A percentile compares a stretch with the other conserved stretches of the same genome.
These are phyloP conservation scores for Calameuta filiformis DNA, from an alignment of 2,888 invertebrate genomes.

Conservation along the genomic window DNA sequence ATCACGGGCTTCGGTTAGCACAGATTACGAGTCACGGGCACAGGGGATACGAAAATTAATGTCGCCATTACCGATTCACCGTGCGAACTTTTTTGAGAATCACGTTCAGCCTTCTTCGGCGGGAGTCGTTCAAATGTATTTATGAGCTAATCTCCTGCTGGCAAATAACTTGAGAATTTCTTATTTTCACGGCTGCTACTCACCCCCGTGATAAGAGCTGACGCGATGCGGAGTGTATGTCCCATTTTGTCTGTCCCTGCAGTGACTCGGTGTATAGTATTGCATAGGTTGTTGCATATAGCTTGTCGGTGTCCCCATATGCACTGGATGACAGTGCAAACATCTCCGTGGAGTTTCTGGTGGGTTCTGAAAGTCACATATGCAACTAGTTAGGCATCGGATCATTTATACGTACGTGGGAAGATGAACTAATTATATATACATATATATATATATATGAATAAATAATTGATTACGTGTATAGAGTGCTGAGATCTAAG, in stretches of 20 bases:
- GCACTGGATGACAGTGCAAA: slow-evolving; percentile 58
- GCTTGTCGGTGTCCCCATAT: slow-evolving; percentile 53
- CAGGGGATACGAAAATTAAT: background rate
- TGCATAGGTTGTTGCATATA: slow-evolving; percentile 51
- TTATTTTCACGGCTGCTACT: slow-evolving; percentile 23
- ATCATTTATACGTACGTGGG: background rate
- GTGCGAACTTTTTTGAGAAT: background rate
- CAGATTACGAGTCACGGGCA: background rate
- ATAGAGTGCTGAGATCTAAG: slow-evolving; percentile 59
- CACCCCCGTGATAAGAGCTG: slow-evolving; percentile 60
- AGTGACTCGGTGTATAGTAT: slow-evolving; percentile 60
- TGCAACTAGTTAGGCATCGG: background rate
- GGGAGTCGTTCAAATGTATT: background rate
- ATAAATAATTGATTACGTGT: slow-evolving; percentile 43
- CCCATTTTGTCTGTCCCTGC: slow-evolving; percentile 52
- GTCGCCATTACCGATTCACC: background rate
- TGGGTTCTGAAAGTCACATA: slow-evolving; percentile 35
- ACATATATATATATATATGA: background rate
- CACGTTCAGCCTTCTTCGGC: background rate
- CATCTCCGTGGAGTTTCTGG: slow-evolving; percentile 56
- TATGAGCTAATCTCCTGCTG: background rate
- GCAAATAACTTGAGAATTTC: background rate
- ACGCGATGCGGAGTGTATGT: slow-evolving; percentile 54
- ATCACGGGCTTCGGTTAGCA: background rate
- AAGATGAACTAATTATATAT: background rate